Evolutionary conservation across 1,140 invertebrate genomes (phyloP).

Genomic region (Trypoxylus dichotomus): DNA sequence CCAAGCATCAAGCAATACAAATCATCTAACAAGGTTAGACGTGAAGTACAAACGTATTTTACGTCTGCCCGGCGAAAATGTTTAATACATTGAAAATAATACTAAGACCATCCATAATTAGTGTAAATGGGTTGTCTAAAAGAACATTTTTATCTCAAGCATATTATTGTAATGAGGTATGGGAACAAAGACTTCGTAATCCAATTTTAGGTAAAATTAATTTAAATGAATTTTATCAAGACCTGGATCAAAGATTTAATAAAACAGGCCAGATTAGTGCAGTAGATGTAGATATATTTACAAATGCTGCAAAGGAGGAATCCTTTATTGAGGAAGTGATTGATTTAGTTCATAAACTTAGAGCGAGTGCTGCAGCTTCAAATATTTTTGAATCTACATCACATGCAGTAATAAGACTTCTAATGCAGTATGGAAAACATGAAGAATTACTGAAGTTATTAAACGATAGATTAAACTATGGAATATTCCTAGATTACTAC

Average conservation of each 20-base stretch:
- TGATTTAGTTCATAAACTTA: slow-evolving; percentile 68
- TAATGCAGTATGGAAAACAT: slow-evolving; percentile 60
- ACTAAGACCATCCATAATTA: background rate
- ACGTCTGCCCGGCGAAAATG: background rate
- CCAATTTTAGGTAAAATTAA: slow-evolving; percentile 66
- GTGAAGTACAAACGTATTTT: no score
- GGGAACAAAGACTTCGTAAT: slow-evolving; percentile 64
- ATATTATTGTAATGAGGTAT: slow-evolving; percentile 67
- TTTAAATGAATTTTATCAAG: slow-evolving; percentile 63
- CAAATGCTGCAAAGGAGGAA: slow-evolving; percentile 60
- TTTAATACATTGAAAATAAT: background rate
- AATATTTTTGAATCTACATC: slow-evolving; percentile 76
- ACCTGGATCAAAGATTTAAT: slow-evolving; percentile 64
- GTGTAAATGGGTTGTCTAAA: background rate
- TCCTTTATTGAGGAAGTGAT: slow-evolving; percentile 67
- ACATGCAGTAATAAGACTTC: slow-evolving; percentile 75
- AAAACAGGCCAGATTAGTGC: slow-evolving; percentile 61
- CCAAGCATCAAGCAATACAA: no score
- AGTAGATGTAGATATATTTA: slow-evolving; percentile 76
- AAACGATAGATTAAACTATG: slow-evolving; percentile 82
- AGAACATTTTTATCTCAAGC: slow-evolving; percentile 63
- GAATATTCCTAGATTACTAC: slow-evolving; percentile 84
- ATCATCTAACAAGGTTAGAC: no score
- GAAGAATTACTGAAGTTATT: slow-evolving; percentile 73
- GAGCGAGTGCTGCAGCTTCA: slow-evolving; percentile 67